phyloP scores from a whole-genome alignment of 2,797 vertebrate species.

The Gymnopithys bicolor region DNA sequence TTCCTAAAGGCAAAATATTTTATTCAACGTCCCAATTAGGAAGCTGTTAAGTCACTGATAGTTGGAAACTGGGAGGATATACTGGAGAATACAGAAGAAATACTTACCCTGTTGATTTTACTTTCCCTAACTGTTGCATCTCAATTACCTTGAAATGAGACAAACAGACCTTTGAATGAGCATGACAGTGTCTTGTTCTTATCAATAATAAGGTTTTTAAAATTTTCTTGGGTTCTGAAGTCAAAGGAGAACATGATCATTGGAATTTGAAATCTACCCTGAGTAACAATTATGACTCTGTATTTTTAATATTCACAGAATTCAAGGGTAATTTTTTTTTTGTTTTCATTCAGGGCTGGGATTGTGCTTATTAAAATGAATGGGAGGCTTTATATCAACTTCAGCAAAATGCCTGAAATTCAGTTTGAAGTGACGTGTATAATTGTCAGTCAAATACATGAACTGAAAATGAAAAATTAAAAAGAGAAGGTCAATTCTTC shows the following conservation, averaged over 20 bases:
- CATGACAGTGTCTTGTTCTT: neutral
- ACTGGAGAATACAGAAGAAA: neutral
- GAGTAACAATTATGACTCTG: neutral
- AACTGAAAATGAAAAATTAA: neutral
- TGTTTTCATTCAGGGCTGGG: neutral
- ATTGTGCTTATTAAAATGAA: neutral
- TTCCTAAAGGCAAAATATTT: neutral
- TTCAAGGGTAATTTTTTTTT: neutral
- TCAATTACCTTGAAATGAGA: neutral
- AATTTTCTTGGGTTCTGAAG: neutral
- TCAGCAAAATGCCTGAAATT: neutral
- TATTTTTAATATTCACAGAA: slow-evolving; percentile 17
- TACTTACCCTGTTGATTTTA: neutral
- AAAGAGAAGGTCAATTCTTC: neutral
- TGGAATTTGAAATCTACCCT: neutral
- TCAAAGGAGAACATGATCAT: neutral
- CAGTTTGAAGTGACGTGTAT: neutral
- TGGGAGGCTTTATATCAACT: neutral
- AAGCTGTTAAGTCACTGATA: neutral
- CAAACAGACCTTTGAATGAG: neutral
- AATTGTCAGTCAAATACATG: neutral
- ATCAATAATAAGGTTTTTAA: neutral
- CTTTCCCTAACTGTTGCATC: neutral
- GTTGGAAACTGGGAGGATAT: neutral
- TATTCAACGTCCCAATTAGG: neutral